Conservation (phyloP, 2,888 invertebrate genomes). For the Ichneumon xanthorius region DNA sequence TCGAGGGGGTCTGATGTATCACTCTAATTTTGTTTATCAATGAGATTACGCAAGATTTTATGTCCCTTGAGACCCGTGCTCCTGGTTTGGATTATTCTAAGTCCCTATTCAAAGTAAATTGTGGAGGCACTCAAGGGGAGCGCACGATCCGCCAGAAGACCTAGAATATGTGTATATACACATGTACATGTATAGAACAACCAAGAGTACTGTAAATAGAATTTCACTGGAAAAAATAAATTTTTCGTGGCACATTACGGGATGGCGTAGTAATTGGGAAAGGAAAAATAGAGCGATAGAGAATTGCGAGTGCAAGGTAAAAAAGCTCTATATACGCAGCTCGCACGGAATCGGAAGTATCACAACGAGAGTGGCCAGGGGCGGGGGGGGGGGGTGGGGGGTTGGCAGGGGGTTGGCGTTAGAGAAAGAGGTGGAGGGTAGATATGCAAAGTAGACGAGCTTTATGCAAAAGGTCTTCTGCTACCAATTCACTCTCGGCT, state of each 20-base stretch:
- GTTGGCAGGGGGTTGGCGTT: slow-evolving; percentile 10
- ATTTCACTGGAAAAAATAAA: slow-evolving; percentile 6
- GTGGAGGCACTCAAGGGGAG: no score
- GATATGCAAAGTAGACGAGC: slow-evolving; percentile 78
- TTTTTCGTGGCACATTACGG: slow-evolving; percentile 11
- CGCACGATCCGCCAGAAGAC: no score
- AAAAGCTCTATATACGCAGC: slow-evolving; percentile 55
- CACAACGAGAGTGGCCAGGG: slow-evolving; percentile 22
- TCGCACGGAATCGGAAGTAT: slow-evolving; percentile 57
- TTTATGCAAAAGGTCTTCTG: slow-evolving; percentile 79
- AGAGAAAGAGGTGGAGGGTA: slow-evolving; percentile 68
- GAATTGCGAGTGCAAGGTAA: slow-evolving; percentile 38
- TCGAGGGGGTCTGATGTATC: no score
- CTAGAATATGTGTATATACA: no score
- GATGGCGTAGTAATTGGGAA: slow-evolving; percentile 46
- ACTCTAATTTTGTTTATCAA: no score
- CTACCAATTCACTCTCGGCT: slow-evolving; percentile 78
- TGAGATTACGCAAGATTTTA: no score
- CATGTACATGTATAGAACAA: background rate
- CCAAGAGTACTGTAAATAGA: background rate
- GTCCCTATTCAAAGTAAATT: no score
- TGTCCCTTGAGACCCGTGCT: no score
- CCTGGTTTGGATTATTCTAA: no score
- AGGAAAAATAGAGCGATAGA: slow-evolving; percentile 57
- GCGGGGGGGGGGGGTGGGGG: slow-evolving; percentile 12